Conservation (phyloP, 2,888 invertebrate genomes). For the Pediacus dermestoides region DNA sequence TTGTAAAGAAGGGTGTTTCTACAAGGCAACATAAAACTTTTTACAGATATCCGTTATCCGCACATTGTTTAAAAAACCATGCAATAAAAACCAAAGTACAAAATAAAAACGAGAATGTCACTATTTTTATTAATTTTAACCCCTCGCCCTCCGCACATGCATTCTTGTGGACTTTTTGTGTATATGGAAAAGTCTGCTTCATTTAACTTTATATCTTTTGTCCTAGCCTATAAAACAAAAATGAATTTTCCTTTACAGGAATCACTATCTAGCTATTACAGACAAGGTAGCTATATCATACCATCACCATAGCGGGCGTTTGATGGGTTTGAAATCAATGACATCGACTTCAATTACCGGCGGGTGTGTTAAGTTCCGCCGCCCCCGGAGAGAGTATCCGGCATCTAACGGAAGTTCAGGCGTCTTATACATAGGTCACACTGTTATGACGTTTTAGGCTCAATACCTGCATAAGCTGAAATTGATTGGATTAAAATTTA, state of each 20-base stretch:
- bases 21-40: too few species aligned
- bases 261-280: constrained; percentile 18
- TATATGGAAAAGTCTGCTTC: too few species aligned
- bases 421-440: constrained; percentile 18
- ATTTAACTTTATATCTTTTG: constrained; percentile 7
- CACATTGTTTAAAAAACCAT: too few species aligned
- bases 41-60: too few species aligned
- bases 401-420: constrained; percentile 20
- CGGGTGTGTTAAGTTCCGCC: constrained; percentile 27
- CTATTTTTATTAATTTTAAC: too few species aligned
- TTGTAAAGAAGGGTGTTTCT: too few species aligned
- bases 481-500: too few species aligned
- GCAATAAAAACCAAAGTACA: too few species aligned
- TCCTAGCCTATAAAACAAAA: constrained; percentile 19
- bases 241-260: constrained; percentile 13
- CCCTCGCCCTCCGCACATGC: too few species aligned
- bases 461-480: too few species aligned
- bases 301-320: constrained; percentile 15
- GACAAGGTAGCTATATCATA: constrained; percentile 20
- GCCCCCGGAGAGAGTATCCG: constrained; percentile 23
- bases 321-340: constrained; percentile 32
- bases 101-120: too few species aligned
- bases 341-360: constrained; percentile 34
- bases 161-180: too few species aligned
- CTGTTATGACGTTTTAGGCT: constrained; percentile 13